phyloP scores from a whole-genome alignment of 2,113 vertebrate species.

The Atrichornis clamosus region DNA sequence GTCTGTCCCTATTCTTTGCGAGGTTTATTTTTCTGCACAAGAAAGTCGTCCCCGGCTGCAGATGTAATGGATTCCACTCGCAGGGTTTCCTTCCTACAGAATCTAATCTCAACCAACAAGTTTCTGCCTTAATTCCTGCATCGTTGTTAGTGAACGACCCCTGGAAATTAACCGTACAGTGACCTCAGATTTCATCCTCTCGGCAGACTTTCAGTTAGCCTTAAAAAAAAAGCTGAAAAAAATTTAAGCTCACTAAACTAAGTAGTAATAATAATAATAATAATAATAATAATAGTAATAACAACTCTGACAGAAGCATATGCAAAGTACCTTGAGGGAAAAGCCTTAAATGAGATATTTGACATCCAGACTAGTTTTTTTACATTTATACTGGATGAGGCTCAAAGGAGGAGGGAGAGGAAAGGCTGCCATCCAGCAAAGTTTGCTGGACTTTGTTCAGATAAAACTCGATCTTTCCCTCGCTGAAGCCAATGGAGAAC shows the following conservation, averaged over 20 bases:
- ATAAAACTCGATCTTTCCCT: not conserved
- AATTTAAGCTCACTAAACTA: no score
- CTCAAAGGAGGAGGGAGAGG: not conserved
- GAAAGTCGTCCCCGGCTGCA: not conserved
- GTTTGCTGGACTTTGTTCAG: conserved; percentile 34
- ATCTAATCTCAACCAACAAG: conserved; percentile 1
- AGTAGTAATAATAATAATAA: no score
- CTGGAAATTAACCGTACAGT: not conserved
- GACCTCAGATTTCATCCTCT: not conserved
- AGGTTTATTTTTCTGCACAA: not conserved
- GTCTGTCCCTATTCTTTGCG: not conserved
- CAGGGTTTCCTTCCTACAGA: not conserved
- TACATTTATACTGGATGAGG: not conserved
- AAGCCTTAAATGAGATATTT: not conserved
- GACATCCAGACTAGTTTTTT: not conserved
- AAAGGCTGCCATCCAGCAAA: conserved; percentile 6
- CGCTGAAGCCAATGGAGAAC: not conserved
- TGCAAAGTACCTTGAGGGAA: not conserved
- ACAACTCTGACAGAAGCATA: not conserved
- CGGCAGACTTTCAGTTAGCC: not conserved
- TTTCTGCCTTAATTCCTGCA: not conserved
- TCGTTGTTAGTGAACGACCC: conserved; percentile 20
- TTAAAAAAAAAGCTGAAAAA: not conserved
- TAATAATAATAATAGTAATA: not conserved
- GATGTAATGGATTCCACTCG: not conserved